Evolutionary conservation across 1,140 invertebrate genomes (phyloP), one percentile per base, ranked within the genome.

Genomic region (Antheraea mylitta): DNA sequence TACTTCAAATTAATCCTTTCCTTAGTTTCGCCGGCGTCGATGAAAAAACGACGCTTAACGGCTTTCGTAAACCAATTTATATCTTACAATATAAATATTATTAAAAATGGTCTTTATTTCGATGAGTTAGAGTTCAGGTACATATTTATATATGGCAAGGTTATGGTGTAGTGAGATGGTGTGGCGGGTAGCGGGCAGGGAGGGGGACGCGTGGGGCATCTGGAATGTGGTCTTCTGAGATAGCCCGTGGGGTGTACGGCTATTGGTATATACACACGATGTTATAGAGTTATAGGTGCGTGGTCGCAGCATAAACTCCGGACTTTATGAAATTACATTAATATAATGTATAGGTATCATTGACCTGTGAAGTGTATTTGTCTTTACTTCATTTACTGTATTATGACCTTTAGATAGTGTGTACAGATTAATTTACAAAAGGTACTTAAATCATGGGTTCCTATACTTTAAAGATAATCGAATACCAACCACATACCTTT

Each of bases 1-100:
- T 84, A 78, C 77, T 79, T 86, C 80, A 82, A 89, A 89, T 87
- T 86, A 90, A 88, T 88, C 86, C 82, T 86, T 87, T 90, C 83
- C 86, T 83, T 78, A 80, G 83, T 86, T 84, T 85, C 71, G 77
- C 72, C 71, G 75, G 70, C 59, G 68, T 38, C 74, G 77, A 77
- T 80, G 82, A 82, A 87, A 86, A 83, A 79, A 84, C 80, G 78
- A 81, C 78, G 70, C 66, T 77, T 77, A 82, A 81, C 81, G 80
- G 68, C 71, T 71, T 68, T 64, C 45, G 68, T 71, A 66, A 66
- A 73, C 78, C 58, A 77, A n/a, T 5, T 42, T 72, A 61, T 16
- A 64, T 38, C 9, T 18, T 4, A 30, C 18, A 73, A 18, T 58
- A 18, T 4, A 75, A n/a, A n/a, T n/a, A n/a, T n/a, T n/a, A n/a